Conservation (phyloP, 2,113 vertebrate genomes). For the Bostrychus sinensis region DNA sequence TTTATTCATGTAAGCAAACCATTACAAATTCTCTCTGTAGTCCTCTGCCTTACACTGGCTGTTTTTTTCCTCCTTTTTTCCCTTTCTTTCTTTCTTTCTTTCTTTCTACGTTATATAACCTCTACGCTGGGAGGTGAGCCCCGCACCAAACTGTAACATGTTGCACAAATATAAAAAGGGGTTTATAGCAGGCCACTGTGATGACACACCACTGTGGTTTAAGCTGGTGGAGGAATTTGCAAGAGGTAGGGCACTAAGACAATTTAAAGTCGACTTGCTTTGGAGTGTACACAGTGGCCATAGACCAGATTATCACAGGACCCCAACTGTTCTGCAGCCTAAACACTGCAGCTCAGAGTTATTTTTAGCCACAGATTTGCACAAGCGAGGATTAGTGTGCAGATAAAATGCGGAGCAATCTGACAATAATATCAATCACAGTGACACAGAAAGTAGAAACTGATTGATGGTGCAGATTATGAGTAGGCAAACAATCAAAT, state of each 20-base stretch:
- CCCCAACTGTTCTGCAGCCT: constrained; percentile 41
- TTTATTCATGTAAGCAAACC: constrained; percentile 66
- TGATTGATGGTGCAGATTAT: not conserved
- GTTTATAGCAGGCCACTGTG: constrained; percentile 34
- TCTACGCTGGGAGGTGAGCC: constrained; percentile 41
- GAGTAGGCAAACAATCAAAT: not conserved
- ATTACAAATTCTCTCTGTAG: constrained; percentile 65
- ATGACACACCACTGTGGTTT: constrained; percentile 16
- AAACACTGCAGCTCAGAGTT: not conserved
- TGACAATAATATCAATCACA: constrained; percentile 27
- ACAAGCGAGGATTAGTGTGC: constrained; percentile 38
- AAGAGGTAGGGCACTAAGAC: not conserved
- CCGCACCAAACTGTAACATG: constrained; percentile 36
- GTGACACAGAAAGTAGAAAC: not conserved
- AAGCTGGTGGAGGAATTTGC: not conserved
- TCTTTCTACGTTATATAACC: constrained; percentile 63
- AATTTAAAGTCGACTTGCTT: not conserved
- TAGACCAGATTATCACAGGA: constrained; percentile 62
- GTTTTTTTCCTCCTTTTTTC: constrained; percentile 14
- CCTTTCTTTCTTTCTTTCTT: not conserved
- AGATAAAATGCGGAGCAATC: constrained; percentile 38
- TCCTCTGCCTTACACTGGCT: constrained; percentile 39
- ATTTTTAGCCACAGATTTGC: constrained; percentile 67
- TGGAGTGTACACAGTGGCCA: not conserved
- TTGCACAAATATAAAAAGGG: constrained; percentile 28